Evolutionary conservation across 2,888 invertebrate genomes (phyloP), one percentile per base, ranked within the genome.

Genomic region (Falcaria lacertinaria): DNA sequence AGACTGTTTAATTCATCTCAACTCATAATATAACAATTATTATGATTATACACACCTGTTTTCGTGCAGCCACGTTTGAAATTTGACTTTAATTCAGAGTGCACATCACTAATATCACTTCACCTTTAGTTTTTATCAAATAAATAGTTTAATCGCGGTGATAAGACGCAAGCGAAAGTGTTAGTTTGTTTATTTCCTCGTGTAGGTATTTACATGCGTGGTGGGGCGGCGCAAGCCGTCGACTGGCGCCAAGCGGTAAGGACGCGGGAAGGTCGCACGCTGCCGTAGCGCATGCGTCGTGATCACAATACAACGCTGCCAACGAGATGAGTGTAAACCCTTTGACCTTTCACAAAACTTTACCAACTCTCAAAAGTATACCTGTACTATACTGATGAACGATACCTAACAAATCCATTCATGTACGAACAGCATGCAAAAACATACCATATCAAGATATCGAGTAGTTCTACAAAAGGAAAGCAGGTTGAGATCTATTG

Each of bases 231-330:
- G 71, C 71, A 69, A 65, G 74, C 72, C 72, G 78, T 67, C 74
- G 71, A 85, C 87, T 84, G 71, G 42, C 57, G 45, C 3, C 11
- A 45, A 55, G 48, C 64, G 63, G 52, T 68, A 72, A 86, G 89
- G 87, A 81, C 89, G 81, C 75, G 69, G 59, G 75, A 87, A 88
- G 88, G 88, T 87, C 88, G 78, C 54, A 47, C 49, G 65, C 47
- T 50, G 56, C 45, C 59, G 49, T 57, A 57, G 80, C 88, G 88
- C 88, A 86, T 86, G 88, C 88, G 88, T 73, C 50, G 58, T 64
- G 50, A 47, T 52, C 47, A 46, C 57, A 60, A 64, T 51, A 54
- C 62, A 64, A 70, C 66, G 22, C 48, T 68, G 69, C 68, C 73
- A 79, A 75, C 60, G 64, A n/a, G n/a, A n/a, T n/a, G n/a, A n/a